phyloP scores from a whole-genome alignment of 2,888 invertebrate genomes.

The Sympetrum striolatum region DNA sequence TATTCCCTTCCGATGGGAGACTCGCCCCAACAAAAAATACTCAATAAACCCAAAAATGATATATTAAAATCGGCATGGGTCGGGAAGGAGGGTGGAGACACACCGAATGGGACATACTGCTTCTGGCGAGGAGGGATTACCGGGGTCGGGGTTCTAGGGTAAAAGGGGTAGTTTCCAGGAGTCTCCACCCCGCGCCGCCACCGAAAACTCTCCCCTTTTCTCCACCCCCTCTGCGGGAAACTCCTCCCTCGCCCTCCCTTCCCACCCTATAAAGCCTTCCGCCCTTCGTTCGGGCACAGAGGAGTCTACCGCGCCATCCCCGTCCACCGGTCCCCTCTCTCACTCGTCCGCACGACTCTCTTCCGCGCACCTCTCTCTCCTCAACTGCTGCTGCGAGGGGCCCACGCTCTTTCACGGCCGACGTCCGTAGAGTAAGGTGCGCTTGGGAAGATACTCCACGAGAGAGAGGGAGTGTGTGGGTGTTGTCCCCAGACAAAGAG shows the following conservation, averaged over 20 bases:
- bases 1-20: not conserved
- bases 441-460: too few species aligned
- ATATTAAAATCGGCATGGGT: not conserved
- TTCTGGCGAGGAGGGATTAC: not conserved
- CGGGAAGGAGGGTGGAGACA: too few species aligned
- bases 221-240: not conserved
- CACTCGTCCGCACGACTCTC: conserved; percentile 13
- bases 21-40: not conserved
- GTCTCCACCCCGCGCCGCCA: conserved; percentile 38
- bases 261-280: conserved; percentile 1
- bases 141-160: not conserved
- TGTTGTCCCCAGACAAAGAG: not conserved
- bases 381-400: not conserved
- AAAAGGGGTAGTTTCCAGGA: conserved; percentile 23
- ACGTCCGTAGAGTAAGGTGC: too few species aligned
- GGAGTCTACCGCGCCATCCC: conserved; percentile 1
- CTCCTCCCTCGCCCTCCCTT: not conserved
- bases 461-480: too few species aligned
- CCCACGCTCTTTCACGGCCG: not conserved
- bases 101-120: too few species aligned
- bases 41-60: not conserved
- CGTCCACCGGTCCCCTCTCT: not conserved
- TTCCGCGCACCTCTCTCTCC: conserved; percentile 7
- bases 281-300: conserved; percentile 9
- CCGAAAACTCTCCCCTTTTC: not conserved